Conservation (phyloP, 2,113 vertebrate genomes). For the Pituophis catenifer region DNA sequence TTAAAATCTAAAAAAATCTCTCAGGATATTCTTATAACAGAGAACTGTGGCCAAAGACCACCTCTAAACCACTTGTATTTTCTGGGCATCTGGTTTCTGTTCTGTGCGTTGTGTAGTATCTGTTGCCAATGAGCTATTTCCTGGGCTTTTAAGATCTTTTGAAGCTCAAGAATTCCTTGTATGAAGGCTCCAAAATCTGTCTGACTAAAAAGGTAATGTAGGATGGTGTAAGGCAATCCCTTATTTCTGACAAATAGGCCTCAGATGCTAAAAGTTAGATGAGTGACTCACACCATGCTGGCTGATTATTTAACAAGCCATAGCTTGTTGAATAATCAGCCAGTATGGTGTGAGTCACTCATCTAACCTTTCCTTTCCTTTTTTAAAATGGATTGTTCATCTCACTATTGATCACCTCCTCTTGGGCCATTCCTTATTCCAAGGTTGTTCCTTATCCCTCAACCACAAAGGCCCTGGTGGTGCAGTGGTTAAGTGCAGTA, state of each 20-base stretch:
- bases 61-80: background rate
- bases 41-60: background rate
- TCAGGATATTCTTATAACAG: background rate
- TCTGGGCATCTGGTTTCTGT: background rate
- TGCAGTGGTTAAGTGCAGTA: background rate
- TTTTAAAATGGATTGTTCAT: background rate
- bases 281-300: constrained; percentile 20
- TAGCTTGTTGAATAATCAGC: too few species aligned
- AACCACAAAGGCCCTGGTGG: background rate
- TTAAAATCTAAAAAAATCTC: constrained; percentile 33
- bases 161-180: background rate
- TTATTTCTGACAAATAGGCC: background rate
- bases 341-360: too few species aligned
- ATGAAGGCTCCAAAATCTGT: background rate
- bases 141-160: background rate
- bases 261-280: background rate
- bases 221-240: background rate
- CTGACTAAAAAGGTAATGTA: background rate
- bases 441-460: background rate
- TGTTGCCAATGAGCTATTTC: constrained; percentile 2
- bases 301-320: background rate
- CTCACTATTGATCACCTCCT: background rate
- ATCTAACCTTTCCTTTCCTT: background rate
- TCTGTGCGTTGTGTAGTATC: background rate
- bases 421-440: background rate